Base-by-base conservation (phyloP, 1,140 invertebrate species). In the Drosophila lowei region DNA sequence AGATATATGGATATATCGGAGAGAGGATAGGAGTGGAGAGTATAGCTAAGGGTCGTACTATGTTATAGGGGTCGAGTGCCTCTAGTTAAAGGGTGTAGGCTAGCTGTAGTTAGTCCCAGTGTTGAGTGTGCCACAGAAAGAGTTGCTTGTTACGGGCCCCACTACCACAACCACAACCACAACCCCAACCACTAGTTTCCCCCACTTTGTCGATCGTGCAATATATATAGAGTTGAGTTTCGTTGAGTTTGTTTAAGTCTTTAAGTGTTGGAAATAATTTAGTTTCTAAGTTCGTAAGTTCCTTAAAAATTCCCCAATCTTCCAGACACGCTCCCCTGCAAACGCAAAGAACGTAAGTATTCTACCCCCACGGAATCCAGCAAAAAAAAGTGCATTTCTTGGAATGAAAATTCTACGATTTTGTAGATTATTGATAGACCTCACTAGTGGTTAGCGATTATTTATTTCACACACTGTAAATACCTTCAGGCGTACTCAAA, bases 371-470 rank as follows among this genome's bases (percentile, higher is more conserved):
- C 21, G 28, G 30, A 11, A 25, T 56, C 18, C 53, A 53, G 55
- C 55, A 65, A 34, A 50, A 28, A 61, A 68, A 84, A 76, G 62
- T 83, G 79, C 79, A 83, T 83, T 83, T 83, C 79, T 64, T 49
- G 56, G 68, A 59, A 57, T 56, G 23, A 11, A 38, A 13, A 38
- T 4, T 38, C 11, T 13, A 42, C 63, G 34, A 68, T 49, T 67
- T 56, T 57, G 41, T 62, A 81, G 77, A 70, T 59, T 59, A 59
- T 54, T 64, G 79, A 58, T 59, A 65, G 55, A 74, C 54, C 60
- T 55, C 49, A 66, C 71, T 77, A 62, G 47, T 47, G 75, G 65
- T 55, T 74, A 66, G 30, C 53, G 54, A 65, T 59, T 62, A 64
- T 46, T 65, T 66, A 77, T 56, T 63, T 49, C 47, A 16, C 38